A percentile compares a stretch with the other conserved stretches of the same genome.
Evolutionary conservation across 2,113 vertebrate species (phyloP).

Genomic region (Monarcha castaneiventris): DNA sequence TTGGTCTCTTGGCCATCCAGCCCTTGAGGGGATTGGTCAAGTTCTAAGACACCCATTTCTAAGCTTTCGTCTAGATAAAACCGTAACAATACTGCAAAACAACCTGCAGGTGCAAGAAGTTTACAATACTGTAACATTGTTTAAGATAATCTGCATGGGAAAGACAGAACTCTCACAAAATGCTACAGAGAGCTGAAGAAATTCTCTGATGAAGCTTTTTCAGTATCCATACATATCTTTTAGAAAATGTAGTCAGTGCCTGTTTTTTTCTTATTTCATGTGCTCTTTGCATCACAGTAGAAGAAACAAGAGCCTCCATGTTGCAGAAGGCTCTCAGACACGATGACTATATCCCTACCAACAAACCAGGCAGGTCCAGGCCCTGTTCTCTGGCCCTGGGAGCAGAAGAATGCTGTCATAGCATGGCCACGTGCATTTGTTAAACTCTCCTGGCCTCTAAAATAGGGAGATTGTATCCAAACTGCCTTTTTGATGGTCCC

Average conservation of each 20-base stretch:
- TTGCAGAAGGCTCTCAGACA: neutral
- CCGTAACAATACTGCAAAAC: too few relatives aligned
- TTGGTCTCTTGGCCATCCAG: too few relatives aligned
- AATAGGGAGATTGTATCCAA: neutral
- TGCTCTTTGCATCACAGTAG: neutral
- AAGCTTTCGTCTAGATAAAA: too few relatives aligned
- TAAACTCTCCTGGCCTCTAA: constrained; percentile 24
- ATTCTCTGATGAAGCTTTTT: too few relatives aligned
- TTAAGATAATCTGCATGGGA: too few relatives aligned
- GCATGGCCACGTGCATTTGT: neutral
- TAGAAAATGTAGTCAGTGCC: neutral
- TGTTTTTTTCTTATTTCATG: neutral
- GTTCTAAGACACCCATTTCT: too few relatives aligned
- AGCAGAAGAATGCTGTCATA: constrained; percentile 5
- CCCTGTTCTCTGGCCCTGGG: neutral
- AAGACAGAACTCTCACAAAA: too few relatives aligned
- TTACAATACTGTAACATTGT: too few relatives aligned
- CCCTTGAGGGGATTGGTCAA: too few relatives aligned
- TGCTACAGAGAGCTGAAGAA: too few relatives aligned
- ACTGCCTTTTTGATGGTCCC: neutral
- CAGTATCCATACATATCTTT: neutral
- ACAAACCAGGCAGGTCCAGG: neutral
- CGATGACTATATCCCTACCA: neutral
- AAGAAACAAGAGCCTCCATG: neutral
- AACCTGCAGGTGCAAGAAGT: too few relatives aligned